These are phyloP conservation scores for Ammodytes marinus DNA, from an alignment of 2,113 vertebrate species.

Conservation along the genomic window DNA sequence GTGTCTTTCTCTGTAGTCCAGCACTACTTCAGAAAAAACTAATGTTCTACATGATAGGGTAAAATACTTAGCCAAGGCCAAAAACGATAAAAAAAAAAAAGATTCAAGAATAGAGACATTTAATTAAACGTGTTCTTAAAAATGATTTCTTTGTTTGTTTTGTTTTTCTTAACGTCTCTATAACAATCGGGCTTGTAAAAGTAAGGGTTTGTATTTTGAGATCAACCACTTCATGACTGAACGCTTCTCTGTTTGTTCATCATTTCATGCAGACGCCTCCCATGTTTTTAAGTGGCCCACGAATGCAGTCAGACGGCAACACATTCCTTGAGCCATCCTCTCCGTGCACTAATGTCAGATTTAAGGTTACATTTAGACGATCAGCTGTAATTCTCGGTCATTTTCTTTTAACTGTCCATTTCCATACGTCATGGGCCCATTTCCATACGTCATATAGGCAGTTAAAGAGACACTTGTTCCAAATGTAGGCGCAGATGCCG, in stretches of 20 bases:
- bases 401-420: neutral
- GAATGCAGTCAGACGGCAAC: slow-evolving; percentile 44
- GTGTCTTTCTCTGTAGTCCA: slow-evolving; percentile 87
- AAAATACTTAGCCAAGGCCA: slow-evolving; percentile 39
- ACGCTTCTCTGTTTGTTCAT: slow-evolving; percentile 51
- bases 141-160: neutral
- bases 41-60: slow-evolving; percentile 60
- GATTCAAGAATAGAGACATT: slow-evolving; percentile 23
- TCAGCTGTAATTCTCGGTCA: neutral
- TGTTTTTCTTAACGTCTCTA: slow-evolving; percentile 9
- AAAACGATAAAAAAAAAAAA: slow-evolving; percentile 19
- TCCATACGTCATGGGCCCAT: no score
- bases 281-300: neutral
- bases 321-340: slow-evolving; percentile 29
- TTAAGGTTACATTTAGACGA: neutral
- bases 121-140: slow-evolving; percentile 1
- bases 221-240: slow-evolving; percentile 36
- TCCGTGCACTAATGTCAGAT: accelerated
- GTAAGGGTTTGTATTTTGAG: slow-evolving; percentile 86
- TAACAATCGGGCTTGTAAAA: slow-evolving; percentile 56
- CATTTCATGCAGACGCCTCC: neutral
- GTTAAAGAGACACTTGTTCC: neutral
- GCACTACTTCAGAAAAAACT: slow-evolving; percentile 77
- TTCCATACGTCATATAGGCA: neutral
- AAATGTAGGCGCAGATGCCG: neutral